These are phyloP conservation scores for Spermophilus dauricus DNA, from an alignment of 2,113 vertebrate genomes.

Conservation along the genomic window DNA sequence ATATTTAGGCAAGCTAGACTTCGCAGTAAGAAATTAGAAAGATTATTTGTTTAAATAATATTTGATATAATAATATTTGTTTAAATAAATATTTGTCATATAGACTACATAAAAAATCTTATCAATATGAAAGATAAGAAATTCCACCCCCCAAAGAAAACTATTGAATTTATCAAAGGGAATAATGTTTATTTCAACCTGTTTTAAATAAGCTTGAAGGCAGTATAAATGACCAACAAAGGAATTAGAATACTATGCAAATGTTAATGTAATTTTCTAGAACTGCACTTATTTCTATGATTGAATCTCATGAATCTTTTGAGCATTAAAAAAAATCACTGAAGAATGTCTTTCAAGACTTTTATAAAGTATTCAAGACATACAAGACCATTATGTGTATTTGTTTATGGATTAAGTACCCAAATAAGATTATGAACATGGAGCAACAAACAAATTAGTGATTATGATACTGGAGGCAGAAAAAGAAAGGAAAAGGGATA, in stretches of 20 bases:
- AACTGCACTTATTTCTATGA: background rate
- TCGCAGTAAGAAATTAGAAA: background rate
- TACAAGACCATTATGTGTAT: background rate
- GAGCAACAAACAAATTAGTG: background rate
- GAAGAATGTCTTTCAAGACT: background rate
- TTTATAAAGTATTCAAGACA: background rate
- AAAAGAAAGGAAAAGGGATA: background rate
- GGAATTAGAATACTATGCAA: background rate
- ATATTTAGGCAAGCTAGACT: background rate
- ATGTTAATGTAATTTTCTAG: background rate
- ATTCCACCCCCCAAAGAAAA: background rate
- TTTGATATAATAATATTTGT: background rate
- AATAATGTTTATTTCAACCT: constrained; percentile 7
- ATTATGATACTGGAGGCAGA: background rate
- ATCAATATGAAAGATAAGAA: background rate
- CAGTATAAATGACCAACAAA: background rate
- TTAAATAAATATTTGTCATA: background rate
- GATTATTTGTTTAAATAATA: background rate
- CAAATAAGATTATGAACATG: background rate
- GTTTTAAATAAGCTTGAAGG: background rate
- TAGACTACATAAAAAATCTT: background rate
- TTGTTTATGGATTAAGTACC: background rate
- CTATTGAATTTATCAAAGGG: background rate
- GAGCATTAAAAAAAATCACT: background rate
- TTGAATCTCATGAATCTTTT: background rate